Percentiles rank a stretch among this genome's conserved stretches.
These are phyloP conservation scores for Catamblyrhynchus diadema DNA, from an alignment of 2,797 vertebrate species.

Conservation along the genomic window DNA sequence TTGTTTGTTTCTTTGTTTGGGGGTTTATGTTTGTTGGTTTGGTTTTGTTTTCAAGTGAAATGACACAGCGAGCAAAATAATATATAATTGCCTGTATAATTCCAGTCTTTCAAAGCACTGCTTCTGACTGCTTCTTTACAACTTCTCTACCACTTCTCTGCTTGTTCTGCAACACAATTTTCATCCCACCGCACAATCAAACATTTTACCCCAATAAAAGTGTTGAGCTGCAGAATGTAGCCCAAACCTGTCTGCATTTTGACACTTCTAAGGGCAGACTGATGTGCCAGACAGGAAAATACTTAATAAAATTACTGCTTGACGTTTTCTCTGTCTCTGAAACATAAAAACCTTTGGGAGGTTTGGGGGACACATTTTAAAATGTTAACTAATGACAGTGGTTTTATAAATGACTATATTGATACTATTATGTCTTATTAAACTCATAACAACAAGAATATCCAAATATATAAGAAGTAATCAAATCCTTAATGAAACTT, in stretches of 20 bases:
- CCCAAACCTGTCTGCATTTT: neutral
- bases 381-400: neutral
- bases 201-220: neutral
- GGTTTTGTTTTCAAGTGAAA: neutral
- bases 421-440: neutral
- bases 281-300: neutral
- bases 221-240: neutral
- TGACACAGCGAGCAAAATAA: neutral
- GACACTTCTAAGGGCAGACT: neutral
- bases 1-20: neutral
- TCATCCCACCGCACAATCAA: neutral
- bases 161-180: neutral
- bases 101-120: neutral
- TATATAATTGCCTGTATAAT: neutral
- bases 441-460: neutral
- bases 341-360: neutral
- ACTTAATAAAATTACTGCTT: neutral
- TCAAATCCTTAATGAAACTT: neutral
- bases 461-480: neutral
- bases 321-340: neutral
- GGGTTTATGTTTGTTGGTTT: neutral
- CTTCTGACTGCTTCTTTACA: neutral
- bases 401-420: neutral
- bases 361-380: neutral
- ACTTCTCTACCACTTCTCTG: neutral